Evolutionary conservation across 2,888 invertebrate genomes (phyloP), one percentile per base, ranked within the genome.

Genomic region (Elmis aenea): DNA sequence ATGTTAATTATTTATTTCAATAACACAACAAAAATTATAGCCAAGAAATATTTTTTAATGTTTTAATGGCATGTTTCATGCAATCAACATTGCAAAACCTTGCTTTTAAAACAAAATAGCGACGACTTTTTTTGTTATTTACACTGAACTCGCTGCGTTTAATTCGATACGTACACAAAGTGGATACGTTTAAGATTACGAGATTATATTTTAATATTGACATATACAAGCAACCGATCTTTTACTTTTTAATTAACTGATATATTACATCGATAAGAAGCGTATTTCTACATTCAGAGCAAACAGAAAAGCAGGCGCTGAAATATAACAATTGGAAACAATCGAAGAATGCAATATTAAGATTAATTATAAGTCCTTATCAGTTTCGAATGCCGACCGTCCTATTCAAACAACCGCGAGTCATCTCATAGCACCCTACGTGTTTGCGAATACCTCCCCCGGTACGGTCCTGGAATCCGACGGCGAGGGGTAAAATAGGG

Each of bases 341-440:
- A 62, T 61, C 51, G 59, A 59, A 62, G 64, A 64, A 66, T 64
- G 60, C 55, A 60, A 63, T 65, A 66, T 66, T 61, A 66, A 66
- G 66, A 66, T 66, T 65, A 65, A 65, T 66, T 62, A 64, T 61
- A 50, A 45, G 51, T 50, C 60, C n/a, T 62, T 60, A 62, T 62
- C 60, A 56, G 55, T 52, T 43, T 49, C 54, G 58, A 51, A 52
- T 54, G 48, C 55, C 50, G 57, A 49, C 50, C 55, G 61, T 64
- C 63, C 65, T 64, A 60, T 64, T 61, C 63, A 64, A 65, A 66
- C 62, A 64, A 59, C 59, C 57, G 54, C 58, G 56, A 62, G 60
- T 64, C 62, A 62, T 63, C 57, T 13, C 4, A 26, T 23, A 22
- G 22, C 39, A 27, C 39, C 39, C 39, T 27, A 22, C 25, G 13